Base-by-base conservation (phyloP, 2,797 vertebrate genomes). In the Sebastes matsubarae region DNA sequence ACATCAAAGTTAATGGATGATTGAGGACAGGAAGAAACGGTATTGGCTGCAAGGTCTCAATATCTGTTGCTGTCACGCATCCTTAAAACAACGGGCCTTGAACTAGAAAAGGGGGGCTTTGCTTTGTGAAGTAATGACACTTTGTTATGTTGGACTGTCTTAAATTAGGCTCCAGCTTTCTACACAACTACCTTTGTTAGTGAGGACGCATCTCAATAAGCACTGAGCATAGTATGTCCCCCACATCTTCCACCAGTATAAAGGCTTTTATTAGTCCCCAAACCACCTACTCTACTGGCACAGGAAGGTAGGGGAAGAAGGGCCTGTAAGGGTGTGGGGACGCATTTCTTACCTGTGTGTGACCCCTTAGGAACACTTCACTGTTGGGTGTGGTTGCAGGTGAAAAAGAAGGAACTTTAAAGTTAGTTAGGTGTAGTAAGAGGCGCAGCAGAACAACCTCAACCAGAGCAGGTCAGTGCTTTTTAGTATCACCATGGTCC, bases 1-100 rank as follows among this genome's bases (percentile, higher is more conserved):
- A 67, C 87, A 72, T 92, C 72, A 82, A 80, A 91, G 79, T 77
- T 70, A 79, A 83, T 81, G 84, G 25, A 85, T 76, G 68, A 82
- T 84, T 61, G 77, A 65, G 25, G 55, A 79, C 27, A 68, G 76
- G 29, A 83, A 83, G 65, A 77, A 74, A 81, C 18, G 5, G 59
- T 73, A 73, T 63, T 73, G 77, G 75, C 80, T 36, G 6, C 22
- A 34, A n/a, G 50, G 71, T 77, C 42, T 72, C 46, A 63, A 32
- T 36, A 27, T 71, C 46, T 46, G 72, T 42, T 42, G 13, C 72
- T 58, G 54, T 61, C 72, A 14, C 20, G 8, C 66, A 73, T 30
- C 54, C 72, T 79, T 24, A 27, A 77, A 80, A 60, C 22, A 54
- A 61, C 14, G 24, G 14, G 18, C 60, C 72, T 81, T 72, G 29